Conservation (phyloP, 2,797 vertebrate genomes). For the Periophthalmus magnuspinnatus region DNA sequence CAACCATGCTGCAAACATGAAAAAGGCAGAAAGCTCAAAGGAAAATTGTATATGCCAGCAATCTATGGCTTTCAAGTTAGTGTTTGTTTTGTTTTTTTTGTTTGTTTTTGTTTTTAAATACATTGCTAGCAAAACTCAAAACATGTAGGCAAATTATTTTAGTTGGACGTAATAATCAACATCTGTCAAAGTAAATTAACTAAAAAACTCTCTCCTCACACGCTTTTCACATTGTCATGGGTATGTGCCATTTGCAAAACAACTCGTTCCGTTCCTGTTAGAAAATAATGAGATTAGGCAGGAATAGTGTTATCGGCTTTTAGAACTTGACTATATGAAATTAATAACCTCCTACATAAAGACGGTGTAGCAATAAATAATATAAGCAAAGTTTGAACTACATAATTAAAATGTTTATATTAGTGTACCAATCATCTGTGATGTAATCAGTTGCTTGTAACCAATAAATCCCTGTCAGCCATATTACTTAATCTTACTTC, state of each 20-base stretch:
- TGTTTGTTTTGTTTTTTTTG: too few relatives aligned
- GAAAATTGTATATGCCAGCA: too few relatives aligned
- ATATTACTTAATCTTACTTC: too few relatives aligned
- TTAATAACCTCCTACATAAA: background rate
- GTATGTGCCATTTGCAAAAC: background rate
- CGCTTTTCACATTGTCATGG: background rate
- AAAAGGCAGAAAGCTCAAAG: background rate
- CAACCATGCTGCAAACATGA: background rate
- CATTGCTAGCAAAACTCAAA: background rate
- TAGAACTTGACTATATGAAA: background rate
- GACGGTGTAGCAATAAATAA: too few relatives aligned
- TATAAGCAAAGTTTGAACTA: too few relatives aligned
- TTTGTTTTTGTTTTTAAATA: too few relatives aligned
- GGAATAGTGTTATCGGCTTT: background rate
- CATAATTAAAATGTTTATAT: too few relatives aligned
- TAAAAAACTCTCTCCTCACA: background rate
- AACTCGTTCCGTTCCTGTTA: conserved; percentile 1
- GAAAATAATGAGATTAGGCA: background rate
- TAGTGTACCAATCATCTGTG: too few relatives aligned
- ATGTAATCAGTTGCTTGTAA: too few relatives aligned
- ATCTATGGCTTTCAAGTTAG: too few relatives aligned
- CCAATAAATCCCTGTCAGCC: too few relatives aligned
- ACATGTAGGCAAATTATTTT: background rate
- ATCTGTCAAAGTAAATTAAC: background rate
- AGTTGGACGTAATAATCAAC: background rate